Evolutionary conservation across 2,797 vertebrate genomes (phyloP), one percentile per base, ranked within the genome.

Genomic region (Oreochromis mossambicus): DNA sequence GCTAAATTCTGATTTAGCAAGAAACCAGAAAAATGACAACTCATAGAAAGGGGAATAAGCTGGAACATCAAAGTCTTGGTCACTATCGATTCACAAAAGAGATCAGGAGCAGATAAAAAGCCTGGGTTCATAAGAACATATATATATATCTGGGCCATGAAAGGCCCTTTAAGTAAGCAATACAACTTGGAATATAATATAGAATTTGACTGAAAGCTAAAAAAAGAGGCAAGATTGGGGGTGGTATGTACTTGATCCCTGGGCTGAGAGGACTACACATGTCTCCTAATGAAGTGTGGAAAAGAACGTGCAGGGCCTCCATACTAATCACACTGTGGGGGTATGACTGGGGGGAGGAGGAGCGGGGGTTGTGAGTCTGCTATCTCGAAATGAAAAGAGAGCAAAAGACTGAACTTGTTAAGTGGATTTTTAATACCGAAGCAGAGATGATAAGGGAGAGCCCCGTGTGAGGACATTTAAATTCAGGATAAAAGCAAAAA

Each of bases 391-490:
- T 87, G 85, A 90, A 80, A 85, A 87, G 79, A 79, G 80, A 85
- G 78, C 15, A 54, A 80, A 79, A 19, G 14, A 78, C 84, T 36
- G 82, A 89, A 91, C 78, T 89, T 76, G 80, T 91, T 91, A 91
- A 93, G 92, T 91, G 90, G 90, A 91, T 92, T 91, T 92, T 93
- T 87, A 88, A 93, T 85, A 80, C 41, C 1, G 7, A 82, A 78
- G 80, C 83, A 6, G 51, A 86, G 79, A 79, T 4, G 82, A 94
- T 91, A 91, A 92, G 88, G 85, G 85, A 48, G 48, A 83, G 77
- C 55, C 4, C 10, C 3, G 70, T 21, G 48, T 77, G 79, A 84
- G 86, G 87, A 85, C 85, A 89, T 89, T 92, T 81, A 84, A 90
- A 92, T 88, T 26, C 85, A 84, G 81, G 82, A 87, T 73, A 81